A percentile compares a stretch with the other conserved stretches of the same genome.
These are phyloP conservation scores for Gymnoscopelus braueri DNA, from an alignment of 2,797 vertebrate genomes.

Conservation along the genomic window DNA sequence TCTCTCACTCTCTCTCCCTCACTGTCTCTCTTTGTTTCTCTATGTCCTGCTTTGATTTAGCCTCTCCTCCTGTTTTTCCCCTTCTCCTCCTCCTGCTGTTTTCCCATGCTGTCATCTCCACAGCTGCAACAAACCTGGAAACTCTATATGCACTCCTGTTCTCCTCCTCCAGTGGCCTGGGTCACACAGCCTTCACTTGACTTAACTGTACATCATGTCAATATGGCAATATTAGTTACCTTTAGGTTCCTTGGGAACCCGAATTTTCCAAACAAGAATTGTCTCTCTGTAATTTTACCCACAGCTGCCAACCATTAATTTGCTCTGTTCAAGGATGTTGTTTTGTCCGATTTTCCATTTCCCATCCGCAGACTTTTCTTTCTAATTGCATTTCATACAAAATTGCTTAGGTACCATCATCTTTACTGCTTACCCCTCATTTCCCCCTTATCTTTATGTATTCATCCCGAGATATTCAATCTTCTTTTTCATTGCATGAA, in stretches of 20 bases:
- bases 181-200: conserved; percentile 13
- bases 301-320: too few species aligned
- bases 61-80: conserved; percentile 10
- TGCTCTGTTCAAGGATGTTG: not conserved
- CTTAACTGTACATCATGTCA: not conserved
- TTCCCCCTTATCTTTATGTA: conserved; percentile 32
- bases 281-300: too few species aligned
- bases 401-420: conserved; percentile 25
- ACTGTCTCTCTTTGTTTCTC: not conserved
- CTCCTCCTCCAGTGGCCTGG: conserved; percentile 15
- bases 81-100: conserved; percentile 31
- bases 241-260: not conserved
- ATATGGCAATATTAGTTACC: not conserved
- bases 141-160: conserved; percentile 28
- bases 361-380: not conserved
- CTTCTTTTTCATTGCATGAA: conserved; percentile 38
- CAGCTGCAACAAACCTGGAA: conserved; percentile 67
- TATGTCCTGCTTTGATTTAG: conserved; percentile 17
- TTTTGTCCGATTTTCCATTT: conserved; percentile 1
- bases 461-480: conserved; percentile 36
- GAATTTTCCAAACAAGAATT: too few species aligned
- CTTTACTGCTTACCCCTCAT: conserved; percentile 9
- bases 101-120: conserved; percentile 71
- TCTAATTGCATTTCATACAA: conserved; percentile 30
- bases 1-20: conserved; percentile 16